phyloP scores from a whole-genome alignment of 1,140 invertebrate species.

The Zaprionus tsacasi region DNA sequence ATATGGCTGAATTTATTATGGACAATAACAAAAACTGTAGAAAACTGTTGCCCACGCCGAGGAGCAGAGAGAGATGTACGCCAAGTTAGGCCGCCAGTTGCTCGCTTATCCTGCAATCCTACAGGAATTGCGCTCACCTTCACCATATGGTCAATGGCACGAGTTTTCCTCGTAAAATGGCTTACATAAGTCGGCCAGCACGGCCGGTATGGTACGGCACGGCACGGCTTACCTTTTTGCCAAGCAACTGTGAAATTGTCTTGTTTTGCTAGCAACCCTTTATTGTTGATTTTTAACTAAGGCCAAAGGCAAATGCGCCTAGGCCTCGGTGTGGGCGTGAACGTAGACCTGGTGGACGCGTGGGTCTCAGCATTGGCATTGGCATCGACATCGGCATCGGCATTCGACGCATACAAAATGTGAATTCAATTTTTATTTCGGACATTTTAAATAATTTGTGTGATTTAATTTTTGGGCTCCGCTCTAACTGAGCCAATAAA shows the following conservation, averaged over 20 bases:
- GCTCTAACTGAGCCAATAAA: slow-evolving; percentile 68
- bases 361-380: too few relatives aligned
- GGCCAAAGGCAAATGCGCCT: slow-evolving; percentile 41
- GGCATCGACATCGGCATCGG: too few relatives aligned
- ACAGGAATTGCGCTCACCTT: slow-evolving; percentile 57
- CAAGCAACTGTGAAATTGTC: slow-evolving; percentile 80
- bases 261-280: slow-evolving; percentile 72
- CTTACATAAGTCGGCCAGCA: slow-evolving; percentile 67
- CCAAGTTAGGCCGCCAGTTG: slow-evolving; percentile 42
- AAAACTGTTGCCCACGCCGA: slow-evolving; percentile 50
- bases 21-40: slow-evolving; percentile 68
- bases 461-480: slow-evolving; percentile 74
- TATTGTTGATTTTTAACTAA: slow-evolving; percentile 63
- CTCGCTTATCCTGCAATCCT: slow-evolving; percentile 54
- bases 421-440: slow-evolving; percentile 74
- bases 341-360: background rate
- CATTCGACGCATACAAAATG: slow-evolving; percentile 43
- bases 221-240: slow-evolving; percentile 68
- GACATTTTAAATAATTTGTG: slow-evolving; percentile 78
- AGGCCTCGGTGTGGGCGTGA: background rate
- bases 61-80: slow-evolving; percentile 10
- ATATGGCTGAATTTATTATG: slow-evolving; percentile 80
- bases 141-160: slow-evolving; percentile 78
- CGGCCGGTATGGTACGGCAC: background rate
- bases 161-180: slow-evolving; percentile 79